A percentile compares a stretch with the other conserved stretches of the same genome.
These are phyloP conservation scores for Dendrocopos noguchii DNA, from an alignment of 2,113 vertebrate species.

Conservation along the genomic window DNA sequence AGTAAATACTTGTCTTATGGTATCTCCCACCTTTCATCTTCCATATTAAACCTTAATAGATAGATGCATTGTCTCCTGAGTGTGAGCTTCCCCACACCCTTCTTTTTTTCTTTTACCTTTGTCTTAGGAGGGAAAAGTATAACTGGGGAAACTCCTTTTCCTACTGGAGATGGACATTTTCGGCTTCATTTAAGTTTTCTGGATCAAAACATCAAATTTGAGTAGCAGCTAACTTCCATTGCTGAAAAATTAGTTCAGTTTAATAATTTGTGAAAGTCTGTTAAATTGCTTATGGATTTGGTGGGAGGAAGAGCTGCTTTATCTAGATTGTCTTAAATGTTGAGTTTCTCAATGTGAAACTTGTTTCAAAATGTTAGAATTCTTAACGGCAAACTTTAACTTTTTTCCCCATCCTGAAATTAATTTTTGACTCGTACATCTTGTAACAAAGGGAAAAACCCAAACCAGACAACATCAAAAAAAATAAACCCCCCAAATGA, in stretches of 20 bases:
- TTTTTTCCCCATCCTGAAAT: not conserved
- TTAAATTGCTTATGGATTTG: not conserved
- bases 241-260: not conserved
- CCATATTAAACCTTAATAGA: not conserved
- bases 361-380: not conserved
- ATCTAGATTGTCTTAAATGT: not conserved
- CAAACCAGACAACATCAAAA: not conserved
- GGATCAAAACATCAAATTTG: not conserved
- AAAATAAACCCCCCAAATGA: too few relatives aligned
- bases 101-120: not conserved
- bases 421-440: not conserved
- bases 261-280: not conserved
- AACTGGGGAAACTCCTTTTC: not conserved
- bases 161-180: not conserved
- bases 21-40: not conserved
- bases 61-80: not conserved
- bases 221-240: not conserved
- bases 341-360: not conserved
- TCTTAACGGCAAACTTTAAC: not conserved
- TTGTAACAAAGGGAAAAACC: not conserved
- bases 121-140: not conserved
- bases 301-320: not conserved
- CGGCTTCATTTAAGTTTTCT: not conserved
- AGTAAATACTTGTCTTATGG: not conserved
- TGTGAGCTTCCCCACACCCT: accelerated